Conservation (phyloP, 35 echinoderm and acorn worm genomes). For the Nesometra sesokonis region DNA sequence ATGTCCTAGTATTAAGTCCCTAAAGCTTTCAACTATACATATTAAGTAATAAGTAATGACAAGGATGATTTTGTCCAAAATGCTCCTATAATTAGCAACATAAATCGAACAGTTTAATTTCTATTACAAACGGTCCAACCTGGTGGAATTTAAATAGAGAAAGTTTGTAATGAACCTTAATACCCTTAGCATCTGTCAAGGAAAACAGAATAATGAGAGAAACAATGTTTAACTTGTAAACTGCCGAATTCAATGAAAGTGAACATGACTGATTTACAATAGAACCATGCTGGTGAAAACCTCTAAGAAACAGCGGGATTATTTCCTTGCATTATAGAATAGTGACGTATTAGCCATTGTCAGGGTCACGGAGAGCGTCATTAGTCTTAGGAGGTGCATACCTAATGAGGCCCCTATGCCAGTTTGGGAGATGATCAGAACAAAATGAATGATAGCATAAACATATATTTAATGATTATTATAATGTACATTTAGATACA, state of each 20-base stretch:
- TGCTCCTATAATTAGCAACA: not conserved
- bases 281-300: not conserved
- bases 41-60: not conserved
- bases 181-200: not conserved
- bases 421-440: too few relatives aligned
- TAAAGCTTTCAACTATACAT: not conserved
- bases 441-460: too few relatives aligned
- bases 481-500: too few relatives aligned
- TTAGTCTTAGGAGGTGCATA: too few relatives aligned
- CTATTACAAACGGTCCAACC: not conserved
- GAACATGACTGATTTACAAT: not conserved
- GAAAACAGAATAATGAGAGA: not conserved
- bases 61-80: not conserved
- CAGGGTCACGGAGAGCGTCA: too few relatives aligned
- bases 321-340: too few relatives aligned
- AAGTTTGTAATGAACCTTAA: not conserved
- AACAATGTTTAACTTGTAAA: not conserved
- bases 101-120: not conserved
- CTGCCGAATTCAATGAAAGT: not conserved
- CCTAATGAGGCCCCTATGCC: too few relatives aligned
- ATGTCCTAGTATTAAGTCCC: not conserved
- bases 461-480: too few relatives aligned
- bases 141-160: not conserved
- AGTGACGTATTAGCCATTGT: too few relatives aligned
- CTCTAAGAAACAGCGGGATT: too few relatives aligned